Base-by-base conservation (phyloP, 2,888 invertebrate genomes). In the Leptodirus hochenwartii region DNA sequence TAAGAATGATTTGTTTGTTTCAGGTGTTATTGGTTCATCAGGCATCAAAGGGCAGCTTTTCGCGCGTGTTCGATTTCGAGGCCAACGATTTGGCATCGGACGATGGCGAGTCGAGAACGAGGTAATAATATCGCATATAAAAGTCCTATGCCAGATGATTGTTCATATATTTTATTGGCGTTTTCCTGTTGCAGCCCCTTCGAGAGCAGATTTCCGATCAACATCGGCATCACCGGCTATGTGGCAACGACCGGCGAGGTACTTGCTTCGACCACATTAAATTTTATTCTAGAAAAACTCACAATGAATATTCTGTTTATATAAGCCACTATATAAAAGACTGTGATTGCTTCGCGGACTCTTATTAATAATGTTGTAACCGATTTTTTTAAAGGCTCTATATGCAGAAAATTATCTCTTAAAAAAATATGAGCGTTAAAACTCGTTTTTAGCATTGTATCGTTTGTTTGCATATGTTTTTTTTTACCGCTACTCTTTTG, bases 171-270 rank as follows among this genome's bases (percentile, higher is more conserved):
- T 26, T 29, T 12, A n/a, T n/a, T n/a, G n/a, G n/a, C n/a, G n/a
- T n/a, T n/a, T n/a, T n/a, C n/a, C n/a, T n/a, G n/a, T 62, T 62
- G 41, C 54, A 77, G 77, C 53, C 87, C 87, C 28, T 84, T 79
- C 56, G 88, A 88, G 55, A 84, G 84, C 47, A 68, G 91, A 41
- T 91, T 91, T 58, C 91, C 91, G 20, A 85, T 91, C 47, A 90
- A 91, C 56, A 75, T 91, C 41, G 91, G 91, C 35, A 88, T 93
- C 47, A 90, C 90, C 15, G 88, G 91, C 33, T 78, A 87, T 58
- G 91, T 90, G 27, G 91, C 91, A 31, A 84, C 87, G 24, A 90
- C 88, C 34, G 91, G 91, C 43, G 88, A 91, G 76, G 88, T 88
- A 61, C 60, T 64, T 50, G 39, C 15, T n/a, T 27, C 14, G 5